These are phyloP conservation scores for Nymphalis io DNA, from an alignment of 1,140 invertebrate genomes.

Conservation along the genomic window DNA sequence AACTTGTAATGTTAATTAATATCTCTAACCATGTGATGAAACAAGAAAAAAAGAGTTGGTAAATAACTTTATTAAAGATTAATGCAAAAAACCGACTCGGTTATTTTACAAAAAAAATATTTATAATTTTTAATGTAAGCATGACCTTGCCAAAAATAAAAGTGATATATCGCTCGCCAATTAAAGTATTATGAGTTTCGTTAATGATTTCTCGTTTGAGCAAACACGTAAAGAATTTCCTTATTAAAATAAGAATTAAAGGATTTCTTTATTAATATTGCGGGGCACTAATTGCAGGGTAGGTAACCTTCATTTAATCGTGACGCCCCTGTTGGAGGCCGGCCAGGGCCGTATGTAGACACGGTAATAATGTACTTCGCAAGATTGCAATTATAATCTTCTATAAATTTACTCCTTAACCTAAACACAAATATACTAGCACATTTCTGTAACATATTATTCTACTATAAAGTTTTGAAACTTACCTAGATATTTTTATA, in stretches of 20 bases:
- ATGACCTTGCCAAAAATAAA: constrained; percentile 20
- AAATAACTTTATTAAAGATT: constrained; percentile 15
- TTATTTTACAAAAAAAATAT: constrained; percentile 9
- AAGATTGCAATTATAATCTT: constrained; percentile 34
- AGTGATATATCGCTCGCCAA: constrained; percentile 34
- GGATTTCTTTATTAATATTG: constrained; percentile 67
- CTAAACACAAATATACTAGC: constrained; percentile 15
- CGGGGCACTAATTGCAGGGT: constrained; percentile 65
- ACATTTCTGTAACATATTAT: no score
- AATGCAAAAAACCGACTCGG: constrained; percentile 16
- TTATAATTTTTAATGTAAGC: constrained; percentile 15
- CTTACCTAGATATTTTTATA: no score
- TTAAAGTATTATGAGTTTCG: constrained; percentile 44
- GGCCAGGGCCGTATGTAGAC: constrained; percentile 49
- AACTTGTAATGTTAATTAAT: constrained; percentile 70
- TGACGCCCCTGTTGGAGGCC: constrained; percentile 46
- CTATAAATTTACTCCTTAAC: constrained; percentile 23
- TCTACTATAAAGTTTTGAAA: no score
- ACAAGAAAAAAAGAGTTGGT: constrained; percentile 14
- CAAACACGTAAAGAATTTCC: constrained; percentile 53
- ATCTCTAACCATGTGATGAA: constrained; percentile 58
- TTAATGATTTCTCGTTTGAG: constrained; percentile 49
- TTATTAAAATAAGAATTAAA: constrained; percentile 61
- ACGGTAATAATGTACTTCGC: constrained; percentile 29
- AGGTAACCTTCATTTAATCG: constrained; percentile 60